Base-by-base conservation (phyloP, 1,140 invertebrate species). In the Drosophila albomicans region DNA sequence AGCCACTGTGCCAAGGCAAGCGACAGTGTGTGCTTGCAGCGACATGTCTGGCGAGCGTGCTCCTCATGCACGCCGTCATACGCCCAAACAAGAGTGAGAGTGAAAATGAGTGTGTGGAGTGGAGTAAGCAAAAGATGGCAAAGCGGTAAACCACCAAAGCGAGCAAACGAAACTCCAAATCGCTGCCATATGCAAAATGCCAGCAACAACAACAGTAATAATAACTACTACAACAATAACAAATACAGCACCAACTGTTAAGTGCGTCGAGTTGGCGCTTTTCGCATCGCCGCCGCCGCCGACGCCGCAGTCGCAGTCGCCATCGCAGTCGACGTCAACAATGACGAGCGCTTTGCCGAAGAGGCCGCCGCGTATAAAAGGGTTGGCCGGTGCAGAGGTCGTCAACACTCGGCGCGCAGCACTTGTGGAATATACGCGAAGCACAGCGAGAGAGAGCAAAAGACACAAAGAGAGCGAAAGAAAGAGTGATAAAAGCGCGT, bases 371-470 rank as follows among this genome's bases (percentile, higher is more conserved):
- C 7, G 78, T 88, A 88, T 88, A 88, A 88, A 88, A 88, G 84
- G 84, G 85, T 89, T 82, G 78, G 48, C 52, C 73, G 43, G 67
- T 58, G 62, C 84, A 78, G 85, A 88, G 84, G 80, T 88, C 74
- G 77, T 74, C 84, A 82, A 89, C 85, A 88, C 58, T 80, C 78
- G 70, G 32, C 67, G 82, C 82, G 75, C 68, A 54, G 62, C 70
- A 63, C 43, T 68, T 76, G 73, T 76, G 61, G 73, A 76, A 64
- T 76, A 71, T 38, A 52, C 67, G 28, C 67, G 72, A 38, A 30
- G 11, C 8, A 41, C n/a, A 46, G 30, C 41, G 35, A 56, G 38
- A 20, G 32, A 51, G 32, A 43, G n/a, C 25, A 8, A 52, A 38
- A 28, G 1, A 28, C 15, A n/a, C 20, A 51, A 16, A 43, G n/a